Evolutionary conservation across 2,113 vertebrate genomes (phyloP).

Genomic region (Misgurnus mizolepis): DNA sequence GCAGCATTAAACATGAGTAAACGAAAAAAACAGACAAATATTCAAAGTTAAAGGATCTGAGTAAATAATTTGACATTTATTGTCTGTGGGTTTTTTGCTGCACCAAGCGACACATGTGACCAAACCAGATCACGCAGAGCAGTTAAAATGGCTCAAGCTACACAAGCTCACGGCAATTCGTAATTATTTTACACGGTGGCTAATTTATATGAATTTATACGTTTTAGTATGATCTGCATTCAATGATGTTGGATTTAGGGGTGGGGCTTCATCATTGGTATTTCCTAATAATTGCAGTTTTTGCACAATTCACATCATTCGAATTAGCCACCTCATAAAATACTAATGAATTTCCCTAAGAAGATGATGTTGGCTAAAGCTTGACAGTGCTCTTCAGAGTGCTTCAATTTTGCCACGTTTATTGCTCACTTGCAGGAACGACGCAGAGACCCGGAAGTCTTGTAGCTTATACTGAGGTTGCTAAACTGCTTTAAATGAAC

Average conservation of each 20-base stretch:
- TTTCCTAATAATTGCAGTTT: no score
- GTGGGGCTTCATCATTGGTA: no score
- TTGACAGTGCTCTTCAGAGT: no score
- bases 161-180: background rate
- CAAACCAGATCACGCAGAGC: background rate
- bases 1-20: background rate
- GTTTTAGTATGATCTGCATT: no score
- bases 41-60: background rate
- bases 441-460: background rate
- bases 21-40: background rate
- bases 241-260: no score
- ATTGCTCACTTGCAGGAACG: background rate
- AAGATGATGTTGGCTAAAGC: no score
- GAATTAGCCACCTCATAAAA: no score
- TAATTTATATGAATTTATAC: no score
- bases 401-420: no score
- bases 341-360: no score
- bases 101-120: background rate
- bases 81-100: background rate
- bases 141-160: background rate
- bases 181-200: background rate
- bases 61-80: background rate
- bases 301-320: no score
- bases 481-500: background rate
- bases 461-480: constrained; percentile 22